A percentile compares a stretch with the other conserved stretches of the same genome.
These are phyloP conservation scores for Trissolcus brochymenae DNA, from an alignment of 2,888 invertebrate species.

Conservation along the genomic window DNA sequence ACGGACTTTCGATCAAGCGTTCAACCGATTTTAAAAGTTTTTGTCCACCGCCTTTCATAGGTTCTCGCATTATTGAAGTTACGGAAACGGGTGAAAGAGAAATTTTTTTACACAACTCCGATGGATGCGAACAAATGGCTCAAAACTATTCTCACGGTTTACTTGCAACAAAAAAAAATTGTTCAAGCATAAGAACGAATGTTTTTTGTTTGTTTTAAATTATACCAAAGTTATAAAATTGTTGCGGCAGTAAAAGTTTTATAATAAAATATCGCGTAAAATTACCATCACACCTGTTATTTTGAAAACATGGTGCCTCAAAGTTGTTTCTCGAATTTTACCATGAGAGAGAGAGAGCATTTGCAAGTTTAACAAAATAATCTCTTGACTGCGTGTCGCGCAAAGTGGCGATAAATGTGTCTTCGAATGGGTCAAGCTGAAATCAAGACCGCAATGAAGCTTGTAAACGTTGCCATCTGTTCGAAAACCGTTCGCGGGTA, in stretches of 20 bases:
- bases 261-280: not conserved
- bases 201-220: too few species aligned
- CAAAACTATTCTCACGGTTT: slow-evolving; percentile 28
- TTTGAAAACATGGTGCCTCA: too few species aligned
- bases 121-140: slow-evolving; percentile 15
- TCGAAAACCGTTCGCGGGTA: slow-evolving; percentile 22
- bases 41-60: slow-evolving; percentile 35
- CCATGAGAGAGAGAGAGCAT: not conserved
- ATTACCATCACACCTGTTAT: too few species aligned
- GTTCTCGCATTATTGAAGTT: slow-evolving; percentile 15
- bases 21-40: slow-evolving; percentile 39
- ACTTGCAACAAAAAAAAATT: too few species aligned
- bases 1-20: slow-evolving; percentile 46
- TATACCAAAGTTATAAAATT: not conserved
- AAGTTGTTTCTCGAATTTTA: not conserved
- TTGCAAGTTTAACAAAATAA: not conserved
- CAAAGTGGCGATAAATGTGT: slow-evolving; percentile 26
- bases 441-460: slow-evolving; percentile 32
- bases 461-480: slow-evolving; percentile 48
- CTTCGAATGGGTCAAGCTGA: slow-evolving; percentile 17
- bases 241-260: not conserved
- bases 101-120: slow-evolving; percentile 30
- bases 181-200: too few species aligned
- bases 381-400: not conserved
- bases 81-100: slow-evolving; percentile 36